Evolutionary conservation across 2,888 invertebrate genomes (phyloP), one percentile per base, ranked within the genome.

Genomic region (Drosophila gaucha): DNA sequence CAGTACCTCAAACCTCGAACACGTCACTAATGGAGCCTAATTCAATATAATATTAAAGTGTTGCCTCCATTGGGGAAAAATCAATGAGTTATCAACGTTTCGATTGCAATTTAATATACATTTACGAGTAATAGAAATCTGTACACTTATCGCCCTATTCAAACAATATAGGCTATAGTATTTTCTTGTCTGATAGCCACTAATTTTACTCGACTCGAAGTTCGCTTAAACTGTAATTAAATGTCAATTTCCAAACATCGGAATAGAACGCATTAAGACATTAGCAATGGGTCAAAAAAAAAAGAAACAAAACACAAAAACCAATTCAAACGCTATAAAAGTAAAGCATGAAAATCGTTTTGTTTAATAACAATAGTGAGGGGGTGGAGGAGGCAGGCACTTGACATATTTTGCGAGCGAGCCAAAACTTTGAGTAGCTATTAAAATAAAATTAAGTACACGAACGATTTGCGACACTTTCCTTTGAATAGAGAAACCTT

Each of bases 381-480:
- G 0, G 1, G 5, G 3, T 16, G 26, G 28, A 24, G 33, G 1
- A 14, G 2, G 16, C 6, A 2, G 9, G 30, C 9, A 9, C 26
- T 14, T 43, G 65, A 46, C 55, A 67, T 76, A 67, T 72, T 86
- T 86, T 64, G 84, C 70, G 49, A 73, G 51, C 38, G 58, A 24
- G 2, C 16, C 16, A 28, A 24, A 44, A 14, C 47, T 47, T 41
- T 33, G 36, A 55, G 66, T 67, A 70, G 68, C 79, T 86, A 84
- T 84, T 88, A 88, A 77, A 84, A 76, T 67, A 69, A 66, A 88
- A 84, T 84, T 79, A 84, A 71, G 69, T 71, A 62, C 65, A 71
- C 67, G 57, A 51, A 55, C 66, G 56, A 80, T 78, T 78, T 66
- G 65, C 67, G 56, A 62, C 52, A 47, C 60, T 57, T 57, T 35